Evolutionary conservation across 2,888 invertebrate genomes (phyloP).

Genomic region (Eilema griseolum): DNA sequence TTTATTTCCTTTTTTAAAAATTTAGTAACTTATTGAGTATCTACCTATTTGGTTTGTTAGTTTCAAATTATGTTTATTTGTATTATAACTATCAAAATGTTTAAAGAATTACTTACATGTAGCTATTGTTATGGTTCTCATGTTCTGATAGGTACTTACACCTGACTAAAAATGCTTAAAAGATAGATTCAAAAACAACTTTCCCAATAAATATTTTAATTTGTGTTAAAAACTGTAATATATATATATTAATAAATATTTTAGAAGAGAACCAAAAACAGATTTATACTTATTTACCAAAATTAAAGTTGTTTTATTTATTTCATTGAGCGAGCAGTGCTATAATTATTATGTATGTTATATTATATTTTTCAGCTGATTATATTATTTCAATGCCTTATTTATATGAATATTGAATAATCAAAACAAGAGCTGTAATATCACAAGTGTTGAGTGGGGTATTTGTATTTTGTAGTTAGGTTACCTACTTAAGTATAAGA

Average conservation of each 20-base stretch:
- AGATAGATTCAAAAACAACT: neutral
- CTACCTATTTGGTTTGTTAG: neutral
- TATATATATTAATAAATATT: neutral
- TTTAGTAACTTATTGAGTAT: too few species aligned
- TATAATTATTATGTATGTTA: neutral
- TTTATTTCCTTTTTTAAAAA: neutral
- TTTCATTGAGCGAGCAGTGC: neutral
- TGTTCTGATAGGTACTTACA: too few species aligned
- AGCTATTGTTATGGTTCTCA: neutral
- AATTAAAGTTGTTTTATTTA: neutral
- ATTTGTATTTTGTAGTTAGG: too few species aligned
- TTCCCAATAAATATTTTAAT: neutral
- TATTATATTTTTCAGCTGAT: neutral
- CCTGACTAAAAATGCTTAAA: too few species aligned
- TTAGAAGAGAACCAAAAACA: neutral
- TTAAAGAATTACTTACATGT: neutral
- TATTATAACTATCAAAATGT: neutral
- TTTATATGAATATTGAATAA: too few species aligned
- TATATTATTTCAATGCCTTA: neutral
- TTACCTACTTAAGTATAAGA: too few species aligned
- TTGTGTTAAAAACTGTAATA: too few species aligned
- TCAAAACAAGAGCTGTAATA: neutral
- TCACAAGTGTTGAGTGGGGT: neutral
- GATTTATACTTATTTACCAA: neutral
- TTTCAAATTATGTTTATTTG: neutral